A percentile compares a stretch with the other conserved stretches of the same genome.
These are phyloP conservation scores for Pteromalus puparum DNA, from an alignment of 1,140 invertebrate genomes.

Conservation along the genomic window DNA sequence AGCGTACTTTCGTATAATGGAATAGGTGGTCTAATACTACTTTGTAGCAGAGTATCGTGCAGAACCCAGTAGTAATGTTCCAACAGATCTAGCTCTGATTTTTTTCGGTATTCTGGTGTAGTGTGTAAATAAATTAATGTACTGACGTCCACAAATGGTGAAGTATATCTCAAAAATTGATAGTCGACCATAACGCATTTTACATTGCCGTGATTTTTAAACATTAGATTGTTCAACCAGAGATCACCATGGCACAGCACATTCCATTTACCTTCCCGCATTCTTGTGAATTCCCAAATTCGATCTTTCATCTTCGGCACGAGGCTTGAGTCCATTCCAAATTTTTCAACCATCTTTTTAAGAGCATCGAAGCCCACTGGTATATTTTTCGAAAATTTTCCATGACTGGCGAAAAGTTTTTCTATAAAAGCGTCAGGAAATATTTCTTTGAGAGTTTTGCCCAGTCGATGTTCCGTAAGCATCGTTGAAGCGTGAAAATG, in stretches of 20 bases:
- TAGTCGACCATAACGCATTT: conserved; percentile 31
- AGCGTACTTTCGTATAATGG: not conserved
- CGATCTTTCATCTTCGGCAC: not conserved
- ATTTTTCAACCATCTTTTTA: not conserved
- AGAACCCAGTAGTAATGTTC: conserved; percentile 1
- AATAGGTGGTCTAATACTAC: not conserved
- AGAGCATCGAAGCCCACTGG: conserved; percentile 23
- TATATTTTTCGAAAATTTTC: not conserved
- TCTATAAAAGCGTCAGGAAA: conserved; percentile 6
- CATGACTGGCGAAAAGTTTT: conserved; percentile 11
- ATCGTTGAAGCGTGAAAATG: conserved; percentile 32
- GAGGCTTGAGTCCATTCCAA: not conserved
- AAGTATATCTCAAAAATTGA: conserved; percentile 36
- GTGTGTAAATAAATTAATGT: conserved; percentile 17
- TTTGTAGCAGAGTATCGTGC: not conserved
- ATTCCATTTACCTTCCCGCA: conserved; percentile 11
- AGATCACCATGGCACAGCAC: conserved; percentile 33
- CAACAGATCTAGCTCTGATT: not conserved
- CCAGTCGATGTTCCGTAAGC: conserved; percentile 2
- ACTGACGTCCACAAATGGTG: conserved; percentile 12
- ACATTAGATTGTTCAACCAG: conserved; percentile 40
- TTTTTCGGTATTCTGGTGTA: not conserved
- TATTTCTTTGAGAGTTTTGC: not conserved
- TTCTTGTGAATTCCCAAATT: not conserved
- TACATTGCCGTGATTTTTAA: not conserved